Percentiles rank a stretch among this genome's conserved stretches.
phyloP scores from a whole-genome alignment of 2,888 invertebrate species.

The Drosophila fungiperda region DNA sequence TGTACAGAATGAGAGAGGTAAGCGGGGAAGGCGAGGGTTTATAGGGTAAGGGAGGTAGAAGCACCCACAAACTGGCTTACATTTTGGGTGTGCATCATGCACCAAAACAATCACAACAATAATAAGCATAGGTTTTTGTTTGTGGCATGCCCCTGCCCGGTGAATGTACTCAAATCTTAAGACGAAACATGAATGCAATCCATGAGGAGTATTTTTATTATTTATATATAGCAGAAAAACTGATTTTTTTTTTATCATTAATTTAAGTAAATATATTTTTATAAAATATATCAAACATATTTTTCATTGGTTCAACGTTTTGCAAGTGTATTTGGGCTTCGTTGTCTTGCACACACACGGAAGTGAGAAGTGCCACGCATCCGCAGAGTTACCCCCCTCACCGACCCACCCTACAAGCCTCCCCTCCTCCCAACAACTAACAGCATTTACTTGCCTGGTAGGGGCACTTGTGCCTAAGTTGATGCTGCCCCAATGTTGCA shows the following conservation, averaged over 20 bases:
- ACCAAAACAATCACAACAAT: slow-evolving; percentile 48
- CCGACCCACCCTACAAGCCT: neutral
- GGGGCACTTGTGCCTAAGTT: slow-evolving; percentile 2
- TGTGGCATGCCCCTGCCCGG: neutral
- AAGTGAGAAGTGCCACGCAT: slow-evolving; percentile 4
- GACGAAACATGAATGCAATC: neutral
- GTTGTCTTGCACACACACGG: neutral
- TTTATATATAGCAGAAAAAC: neutral
- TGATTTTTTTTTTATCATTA: neutral
- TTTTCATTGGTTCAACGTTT: neutral
- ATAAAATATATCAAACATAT: neutral
- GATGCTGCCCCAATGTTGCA: neutral
- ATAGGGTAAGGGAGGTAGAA: neutral
- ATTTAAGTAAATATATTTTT: neutral
- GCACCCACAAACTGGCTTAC: slow-evolving; percentile 29
- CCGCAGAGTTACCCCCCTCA: neutral
- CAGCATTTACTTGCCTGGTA: neutral
- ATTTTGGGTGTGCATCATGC: slow-evolving; percentile 51
- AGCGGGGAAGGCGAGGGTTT: neutral
- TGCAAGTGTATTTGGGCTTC: neutral
- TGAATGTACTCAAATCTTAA: neutral
- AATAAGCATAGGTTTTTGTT: slow-evolving; percentile 10
- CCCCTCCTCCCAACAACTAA: neutral
- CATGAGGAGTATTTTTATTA: neutral
- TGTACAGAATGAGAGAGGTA: neutral